phyloP scores from a whole-genome alignment of 2,888 invertebrate genomes.

The Caenorhabditis zanzibari region DNA sequence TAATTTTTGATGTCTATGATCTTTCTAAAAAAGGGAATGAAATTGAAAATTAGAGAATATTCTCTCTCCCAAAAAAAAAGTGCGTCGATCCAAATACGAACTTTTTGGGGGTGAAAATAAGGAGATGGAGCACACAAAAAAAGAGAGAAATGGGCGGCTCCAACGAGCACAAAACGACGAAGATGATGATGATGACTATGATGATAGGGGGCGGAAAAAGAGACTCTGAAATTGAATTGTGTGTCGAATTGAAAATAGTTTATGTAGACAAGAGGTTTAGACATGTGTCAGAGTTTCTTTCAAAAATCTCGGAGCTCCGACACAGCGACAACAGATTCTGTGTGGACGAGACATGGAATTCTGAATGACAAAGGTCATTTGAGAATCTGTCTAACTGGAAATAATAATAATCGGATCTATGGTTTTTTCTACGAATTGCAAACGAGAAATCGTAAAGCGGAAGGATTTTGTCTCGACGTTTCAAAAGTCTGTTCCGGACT shows the following conservation, averaged over 20 bases:
- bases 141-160: slow-evolving; percentile 45
- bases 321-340: background rate
- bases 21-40: slow-evolving; percentile 24
- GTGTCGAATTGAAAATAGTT: slow-evolving; percentile 41
- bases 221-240: slow-evolving; percentile 64
- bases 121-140: slow-evolving; percentile 41
- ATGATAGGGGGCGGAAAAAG: slow-evolving; percentile 53
- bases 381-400: slow-evolving; percentile 14
- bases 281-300: slow-evolving; percentile 58
- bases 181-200: slow-evolving; percentile 57
- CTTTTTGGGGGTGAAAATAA: slow-evolving; percentile 50
- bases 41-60: slow-evolving; percentile 17
- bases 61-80: slow-evolving; percentile 6
- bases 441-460: slow-evolving; percentile 8
- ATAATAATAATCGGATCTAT: slow-evolving; percentile 25
- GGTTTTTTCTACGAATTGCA: slow-evolving; percentile 19
- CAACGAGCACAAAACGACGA: slow-evolving; percentile 43
- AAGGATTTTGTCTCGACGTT: background rate
- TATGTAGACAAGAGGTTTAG: slow-evolving; percentile 14
- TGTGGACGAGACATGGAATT: slow-evolving; percentile 3
- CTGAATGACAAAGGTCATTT: slow-evolving; percentile 46
- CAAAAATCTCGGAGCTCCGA: slow-evolving; percentile 53
- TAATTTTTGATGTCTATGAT: slow-evolving; percentile 57
- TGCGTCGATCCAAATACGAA: slow-evolving; percentile 27
- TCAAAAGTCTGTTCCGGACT: background rate